Conservation (phyloP, 2,797 vertebrate species). For the Momotus momota region DNA sequence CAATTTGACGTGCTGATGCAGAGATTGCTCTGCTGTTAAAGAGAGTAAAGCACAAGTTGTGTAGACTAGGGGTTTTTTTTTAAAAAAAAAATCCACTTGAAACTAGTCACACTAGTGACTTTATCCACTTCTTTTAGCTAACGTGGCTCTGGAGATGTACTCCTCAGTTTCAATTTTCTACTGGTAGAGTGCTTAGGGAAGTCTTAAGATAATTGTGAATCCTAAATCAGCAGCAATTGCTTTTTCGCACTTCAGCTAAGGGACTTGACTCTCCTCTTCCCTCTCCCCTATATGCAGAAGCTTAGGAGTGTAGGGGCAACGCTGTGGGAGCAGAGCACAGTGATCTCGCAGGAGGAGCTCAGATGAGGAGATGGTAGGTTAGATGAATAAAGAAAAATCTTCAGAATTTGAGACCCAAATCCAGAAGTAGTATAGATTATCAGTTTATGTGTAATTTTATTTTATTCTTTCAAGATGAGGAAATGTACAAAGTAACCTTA, state of each 20-base stretch:
- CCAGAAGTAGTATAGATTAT: not conserved
- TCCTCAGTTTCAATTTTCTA: not conserved
- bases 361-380: not conserved
- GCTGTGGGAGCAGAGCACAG: not conserved
- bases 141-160: not conserved
- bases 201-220: not conserved
- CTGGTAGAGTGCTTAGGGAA: not conserved
- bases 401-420: not conserved
- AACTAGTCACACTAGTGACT: not conserved
- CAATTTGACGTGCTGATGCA: not conserved
- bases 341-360: not conserved
- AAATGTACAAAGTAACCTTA: not conserved
- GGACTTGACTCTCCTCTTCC: not conserved
- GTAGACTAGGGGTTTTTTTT: not conserved
- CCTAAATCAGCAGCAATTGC: not conserved
- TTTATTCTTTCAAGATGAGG: not conserved
- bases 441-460: not conserved
- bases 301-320: not conserved
- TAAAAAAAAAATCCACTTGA: not conserved
- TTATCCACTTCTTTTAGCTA: not conserved
- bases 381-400: not conserved
- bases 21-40: not conserved
- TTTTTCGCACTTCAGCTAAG: not conserved
- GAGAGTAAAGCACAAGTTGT: not conserved
- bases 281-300: accelerated